phyloP scores from a whole-genome alignment of 2,113 vertebrate genomes.

The Rhinopithecus roxellana region DNA sequence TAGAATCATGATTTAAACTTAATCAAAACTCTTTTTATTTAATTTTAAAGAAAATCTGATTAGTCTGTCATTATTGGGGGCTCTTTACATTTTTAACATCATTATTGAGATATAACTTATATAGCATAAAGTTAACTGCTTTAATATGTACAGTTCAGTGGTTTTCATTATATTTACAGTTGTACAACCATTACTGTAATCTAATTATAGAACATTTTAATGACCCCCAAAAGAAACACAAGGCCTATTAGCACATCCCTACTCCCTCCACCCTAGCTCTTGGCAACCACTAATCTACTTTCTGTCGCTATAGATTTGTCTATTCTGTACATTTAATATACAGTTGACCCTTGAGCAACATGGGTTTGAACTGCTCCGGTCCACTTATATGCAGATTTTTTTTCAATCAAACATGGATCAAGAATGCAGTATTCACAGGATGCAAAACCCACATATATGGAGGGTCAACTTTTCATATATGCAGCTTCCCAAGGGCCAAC shows the following conservation, averaged over 20 bases:
- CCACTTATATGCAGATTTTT: background rate
- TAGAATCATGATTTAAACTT: background rate
- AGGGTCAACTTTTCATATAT: background rate
- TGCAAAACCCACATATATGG: background rate
- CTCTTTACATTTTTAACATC: background rate
- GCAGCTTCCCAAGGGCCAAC: background rate
- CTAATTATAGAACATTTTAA: background rate
- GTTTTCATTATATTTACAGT: background rate
- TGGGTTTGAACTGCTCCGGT: background rate
- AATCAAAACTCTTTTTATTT: background rate
- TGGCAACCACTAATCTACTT: background rate
- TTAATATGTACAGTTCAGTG: background rate
- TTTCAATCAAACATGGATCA: background rate
- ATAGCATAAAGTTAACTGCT: background rate
- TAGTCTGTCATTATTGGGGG: conserved; percentile 10
- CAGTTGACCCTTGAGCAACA: background rate
- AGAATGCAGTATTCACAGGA: background rate
- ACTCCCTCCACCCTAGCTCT: background rate
- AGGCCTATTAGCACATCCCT: background rate
- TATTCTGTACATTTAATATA: background rate
- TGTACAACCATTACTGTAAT: background rate
- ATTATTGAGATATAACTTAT: background rate
- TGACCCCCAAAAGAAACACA: background rate
- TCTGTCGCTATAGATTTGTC: background rate
- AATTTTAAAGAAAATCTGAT: conserved; percentile 33